These are phyloP conservation scores for Hemistola chrysoprasaria DNA, from an alignment of 2,888 invertebrate species.

Conservation along the genomic window DNA sequence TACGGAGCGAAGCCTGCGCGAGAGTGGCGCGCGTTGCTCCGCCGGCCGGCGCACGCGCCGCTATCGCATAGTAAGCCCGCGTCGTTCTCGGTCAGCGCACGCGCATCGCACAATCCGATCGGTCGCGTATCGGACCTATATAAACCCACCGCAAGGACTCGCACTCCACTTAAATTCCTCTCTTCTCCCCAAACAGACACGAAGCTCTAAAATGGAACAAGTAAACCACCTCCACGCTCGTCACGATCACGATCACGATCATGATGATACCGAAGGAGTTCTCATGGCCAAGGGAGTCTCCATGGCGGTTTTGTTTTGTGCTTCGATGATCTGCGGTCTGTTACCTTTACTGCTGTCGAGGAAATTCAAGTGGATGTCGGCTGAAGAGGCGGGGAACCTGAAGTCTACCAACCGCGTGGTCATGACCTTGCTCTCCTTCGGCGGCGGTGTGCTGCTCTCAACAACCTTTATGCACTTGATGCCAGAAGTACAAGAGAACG, in stretches of 20 bases:
- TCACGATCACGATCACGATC: slow-evolving; percentile 35
- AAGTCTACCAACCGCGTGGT: slow-evolving; percentile 78
- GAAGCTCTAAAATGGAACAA: slow-evolving; percentile 38
- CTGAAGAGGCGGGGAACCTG: slow-evolving; percentile 69
- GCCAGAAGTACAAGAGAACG: slow-evolving; percentile 88
- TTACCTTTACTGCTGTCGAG: slow-evolving; percentile 87
- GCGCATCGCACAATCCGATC: slow-evolving; percentile 63
- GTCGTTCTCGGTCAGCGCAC: slow-evolving; percentile 65
- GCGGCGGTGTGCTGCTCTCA: slow-evolving; percentile 91
- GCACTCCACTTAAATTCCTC: slow-evolving; percentile 34
- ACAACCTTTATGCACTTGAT: slow-evolving; percentile 92
- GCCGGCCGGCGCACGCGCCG: slow-evolving; percentile 29
- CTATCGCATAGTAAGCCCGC: slow-evolving; percentile 55
- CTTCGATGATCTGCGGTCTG: slow-evolving; percentile 89
- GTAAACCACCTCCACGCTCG: slow-evolving; percentile 40
- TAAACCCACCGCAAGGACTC: slow-evolving; percentile 51
- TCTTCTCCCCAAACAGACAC: slow-evolving; percentile 16
- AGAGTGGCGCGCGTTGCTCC: slow-evolving; percentile 57
- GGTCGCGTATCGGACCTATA: slow-evolving; percentile 35
- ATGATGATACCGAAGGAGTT: slow-evolving; percentile 66
- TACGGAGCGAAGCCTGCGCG: slow-evolving; percentile 51
- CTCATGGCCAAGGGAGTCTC: slow-evolving; percentile 89
- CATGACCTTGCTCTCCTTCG: slow-evolving; percentile 87
- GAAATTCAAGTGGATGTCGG: slow-evolving; percentile 83
- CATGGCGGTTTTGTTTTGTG: slow-evolving; percentile 88